Percentiles rank a stretch among this genome's conserved stretches.
These are phyloP conservation scores for Peromyscus nudipes DNA, from an alignment of 2,797 vertebrate genomes.

Conservation along the genomic window DNA sequence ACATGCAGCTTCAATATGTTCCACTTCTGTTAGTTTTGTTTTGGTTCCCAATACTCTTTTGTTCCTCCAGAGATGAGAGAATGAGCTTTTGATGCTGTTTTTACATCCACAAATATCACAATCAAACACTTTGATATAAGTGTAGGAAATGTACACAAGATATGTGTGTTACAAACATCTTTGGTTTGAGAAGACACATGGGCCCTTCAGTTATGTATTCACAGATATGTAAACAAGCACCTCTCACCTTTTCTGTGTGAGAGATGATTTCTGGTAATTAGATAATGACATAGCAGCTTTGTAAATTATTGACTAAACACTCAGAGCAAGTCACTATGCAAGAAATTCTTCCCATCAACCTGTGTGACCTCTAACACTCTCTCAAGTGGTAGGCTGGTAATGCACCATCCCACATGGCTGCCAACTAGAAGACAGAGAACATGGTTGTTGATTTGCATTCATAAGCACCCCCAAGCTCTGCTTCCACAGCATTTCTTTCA, in stretches of 20 bases:
- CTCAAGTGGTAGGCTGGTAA: neutral
- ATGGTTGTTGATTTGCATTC: slow-evolving; percentile 31
- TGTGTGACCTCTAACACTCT: neutral
- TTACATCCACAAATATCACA: slow-evolving; percentile 26
- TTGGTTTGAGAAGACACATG: slow-evolving; percentile 10
- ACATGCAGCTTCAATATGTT: slow-evolving; percentile 7
- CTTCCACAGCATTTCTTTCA: slow-evolving; percentile 44
- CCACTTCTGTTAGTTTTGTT: slow-evolving; percentile 49
- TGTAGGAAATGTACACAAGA: neutral
- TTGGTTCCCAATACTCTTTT: slow-evolving; percentile 39
- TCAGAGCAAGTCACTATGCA: neutral
- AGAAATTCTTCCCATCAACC: neutral
- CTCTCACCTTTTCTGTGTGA: slow-evolving; percentile 44
- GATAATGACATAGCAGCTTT: slow-evolving; percentile 57
- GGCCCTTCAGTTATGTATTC: slow-evolving; percentile 58
- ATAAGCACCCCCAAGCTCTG: neutral
- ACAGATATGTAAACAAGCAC: slow-evolving; percentile 43
- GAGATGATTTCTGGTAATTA: slow-evolving; percentile 70
- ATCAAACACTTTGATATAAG: slow-evolving; percentile 34
- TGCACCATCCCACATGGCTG: neutral
- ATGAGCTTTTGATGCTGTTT: slow-evolving; percentile 35
- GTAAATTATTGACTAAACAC: slow-evolving; percentile 57
- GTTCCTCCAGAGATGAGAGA: slow-evolving; percentile 46
- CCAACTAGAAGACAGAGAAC: neutral
- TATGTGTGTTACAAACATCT: slow-evolving; percentile 34